A percentile compares a stretch with the other conserved stretches of the same genome.
Conservation (phyloP, 2,113 vertebrate genomes). For the Otus sunia region DNA sequence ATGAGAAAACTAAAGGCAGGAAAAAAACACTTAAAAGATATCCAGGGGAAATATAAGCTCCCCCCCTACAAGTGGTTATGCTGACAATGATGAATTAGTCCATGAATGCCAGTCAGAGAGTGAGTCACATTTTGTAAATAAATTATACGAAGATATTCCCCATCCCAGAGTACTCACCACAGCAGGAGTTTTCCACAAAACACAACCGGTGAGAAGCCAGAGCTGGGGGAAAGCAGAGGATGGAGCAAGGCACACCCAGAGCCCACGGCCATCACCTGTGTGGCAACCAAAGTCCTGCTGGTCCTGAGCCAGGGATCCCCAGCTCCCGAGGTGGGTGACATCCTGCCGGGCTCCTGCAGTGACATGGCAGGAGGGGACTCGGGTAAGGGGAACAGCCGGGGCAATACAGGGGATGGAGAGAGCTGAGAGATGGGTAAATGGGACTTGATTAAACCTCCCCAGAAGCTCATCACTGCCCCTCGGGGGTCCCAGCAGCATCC, state of each 20-base stretch:
- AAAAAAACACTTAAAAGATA: not conserved
- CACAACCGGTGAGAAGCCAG: not conserved
- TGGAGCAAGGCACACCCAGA: not conserved
- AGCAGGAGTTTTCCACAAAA: not conserved
- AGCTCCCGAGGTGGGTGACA: fast-evolving
- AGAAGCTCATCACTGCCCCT: not conserved
- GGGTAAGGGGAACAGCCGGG: fast-evolving
- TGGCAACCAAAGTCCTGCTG: not conserved
- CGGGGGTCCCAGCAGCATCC: not conserved
- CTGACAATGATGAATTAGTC: not conserved
- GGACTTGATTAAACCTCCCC: not conserved
- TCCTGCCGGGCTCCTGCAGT: not conserved
- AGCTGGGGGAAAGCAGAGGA: not conserved
- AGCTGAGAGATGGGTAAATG: not conserved
- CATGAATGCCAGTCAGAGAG: not conserved
- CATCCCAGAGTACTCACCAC: not conserved
- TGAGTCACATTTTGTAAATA: not conserved
- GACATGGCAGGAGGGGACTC: not conserved
- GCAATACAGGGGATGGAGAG: not conserved
- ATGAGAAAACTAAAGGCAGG: conserved; percentile 10
- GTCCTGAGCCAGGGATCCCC: not conserved
- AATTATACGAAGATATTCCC: not conserved
- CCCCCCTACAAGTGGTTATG: not conserved
- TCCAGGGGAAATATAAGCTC: not conserved
- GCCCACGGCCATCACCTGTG: too few relatives aligned